Evolutionary conservation across 2,113 vertebrate species (phyloP), one percentile per base, ranked within the genome.

Genomic region (Nothobranchius kuhntae): DNA sequence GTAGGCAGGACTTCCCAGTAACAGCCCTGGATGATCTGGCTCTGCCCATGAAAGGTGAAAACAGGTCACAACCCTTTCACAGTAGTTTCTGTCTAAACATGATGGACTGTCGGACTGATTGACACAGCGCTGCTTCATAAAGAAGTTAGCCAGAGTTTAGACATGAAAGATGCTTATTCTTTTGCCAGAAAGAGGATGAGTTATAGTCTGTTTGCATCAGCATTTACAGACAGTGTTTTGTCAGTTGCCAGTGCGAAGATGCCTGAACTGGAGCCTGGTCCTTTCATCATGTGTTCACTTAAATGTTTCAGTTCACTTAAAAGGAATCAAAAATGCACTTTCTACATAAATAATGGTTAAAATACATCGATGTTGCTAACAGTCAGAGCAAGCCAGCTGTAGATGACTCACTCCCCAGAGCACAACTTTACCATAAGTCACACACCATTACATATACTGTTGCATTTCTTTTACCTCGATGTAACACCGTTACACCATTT

Each of bases 231-330:
- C 15, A 52, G 48, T 57, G 21, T 74, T 78, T 81, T 77, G 53
- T 77, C 46, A 61, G 75, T 73, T 80, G 68, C 70, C 71, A 66
- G 77, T 75, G 75, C 71, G 74, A 79, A 77, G 70, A 63, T 30
- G 10, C 36, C 26, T 65, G 45, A 48, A 17, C 11, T 70, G 0
- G 4, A 71, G 62, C 75, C 11, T 42, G 52, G 26, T 53, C 53
- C 9, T 62, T 52, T 53, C 55, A 54, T 69, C 67, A 55, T 87
- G 79, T 70, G 12, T 72, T 62, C 77, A 74, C 40, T 81, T 69
- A 59, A 0, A 48, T 50, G 63, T 44, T 11, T 44, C 46, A 65
- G 75, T 61, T 76, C 60, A 72, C 9, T 47, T 30, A 73, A 66
- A 59, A 15, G 48, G 61, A 8, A 58, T 73, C 12, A 47, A 58